phyloP scores from a whole-genome alignment of 53 echinoderm and acorn worm species.

The Echinometra lucunter region DNA sequence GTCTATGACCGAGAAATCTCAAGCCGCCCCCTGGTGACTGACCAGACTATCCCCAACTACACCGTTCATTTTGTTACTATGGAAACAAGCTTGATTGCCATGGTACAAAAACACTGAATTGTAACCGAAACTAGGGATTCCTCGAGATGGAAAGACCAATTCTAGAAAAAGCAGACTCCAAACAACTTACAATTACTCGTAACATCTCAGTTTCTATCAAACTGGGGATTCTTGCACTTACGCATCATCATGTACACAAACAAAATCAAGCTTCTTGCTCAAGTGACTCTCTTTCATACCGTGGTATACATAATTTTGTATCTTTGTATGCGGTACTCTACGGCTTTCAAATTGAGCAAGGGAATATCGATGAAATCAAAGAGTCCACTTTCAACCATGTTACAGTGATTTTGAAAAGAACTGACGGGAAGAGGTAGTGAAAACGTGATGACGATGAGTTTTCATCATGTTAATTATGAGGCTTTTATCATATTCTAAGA shows the following conservation, averaged over 20 bases:
- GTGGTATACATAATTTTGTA: background rate
- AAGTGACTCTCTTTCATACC: background rate
- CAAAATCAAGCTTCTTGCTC: background rate
- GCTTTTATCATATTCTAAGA: background rate
- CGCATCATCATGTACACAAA: background rate
- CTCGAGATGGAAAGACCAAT: background rate
- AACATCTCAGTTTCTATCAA: constrained; percentile 8
- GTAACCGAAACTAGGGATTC: background rate
- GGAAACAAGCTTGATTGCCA: constrained; percentile 46
- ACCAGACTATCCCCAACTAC: background rate
- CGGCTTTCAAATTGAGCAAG: background rate
- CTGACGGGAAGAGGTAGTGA: no score
- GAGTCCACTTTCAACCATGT: no score
- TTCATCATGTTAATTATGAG: background rate
- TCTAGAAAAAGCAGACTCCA: constrained; percentile 14
- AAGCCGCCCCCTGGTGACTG: constrained; percentile 53
- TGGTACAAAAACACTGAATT: constrained; percentile 7
- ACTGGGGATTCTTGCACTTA: background rate
- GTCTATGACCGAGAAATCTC: constrained; percentile 59
- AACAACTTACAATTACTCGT: background rate
- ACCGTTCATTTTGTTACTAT: constrained; percentile 33
- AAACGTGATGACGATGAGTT: no score
- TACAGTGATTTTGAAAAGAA: no score
- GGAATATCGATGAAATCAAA: background rate
- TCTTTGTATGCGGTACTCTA: no score